Base-by-base conservation (phyloP, 2,797 vertebrate genomes). In the Ptychadena robeensis region DNA sequence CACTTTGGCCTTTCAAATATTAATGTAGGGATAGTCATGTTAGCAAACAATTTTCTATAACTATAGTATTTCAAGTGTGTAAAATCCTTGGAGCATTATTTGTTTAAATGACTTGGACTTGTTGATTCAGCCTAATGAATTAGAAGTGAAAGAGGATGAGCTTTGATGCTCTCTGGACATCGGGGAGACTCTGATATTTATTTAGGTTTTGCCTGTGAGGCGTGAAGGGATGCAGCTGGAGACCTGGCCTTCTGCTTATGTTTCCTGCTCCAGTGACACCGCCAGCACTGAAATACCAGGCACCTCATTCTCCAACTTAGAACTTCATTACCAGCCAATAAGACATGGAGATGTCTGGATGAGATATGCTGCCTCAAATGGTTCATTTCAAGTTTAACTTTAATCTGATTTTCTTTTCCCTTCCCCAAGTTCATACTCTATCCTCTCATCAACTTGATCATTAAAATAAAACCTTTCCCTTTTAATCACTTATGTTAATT, bases 191-290 rank as follows among this genome's bases (percentile, higher is more conserved):
- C 2, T 68, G 22, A 30, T 73, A 76, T 79, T 83, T 83, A 73
- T 83, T 83, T 83, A 73, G 75, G 9, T 67, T 64, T 48, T 53
- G 63, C 28, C 37, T 48, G 61, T 68, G 82, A 57, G 63, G 75
- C 63, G 12, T 59, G 82, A 83, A 72, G 75, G 28, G 76, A 73
- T 79, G 75, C 82, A 83, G 82, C 82, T 83, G 82, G 82, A 79
- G 64, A 57, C 65, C 75, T 83, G 35, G 68, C 57, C 35, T 70
- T 27, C 32, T 64, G 28, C 57, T 70, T 6, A 63, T 35, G 40
- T 63, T 48, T 82, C 73, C 66, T 76, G 73, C 81, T 44, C 69
- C 35, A 35, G 25, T 27, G 72, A 75, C 40, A 59, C 14, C 44
- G 72, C 72, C 40, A 82, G 48, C 35, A 77, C 31, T 59, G 22